Base-by-base conservation (phyloP, 2,113 vertebrate species). In the Esox niger region DNA sequence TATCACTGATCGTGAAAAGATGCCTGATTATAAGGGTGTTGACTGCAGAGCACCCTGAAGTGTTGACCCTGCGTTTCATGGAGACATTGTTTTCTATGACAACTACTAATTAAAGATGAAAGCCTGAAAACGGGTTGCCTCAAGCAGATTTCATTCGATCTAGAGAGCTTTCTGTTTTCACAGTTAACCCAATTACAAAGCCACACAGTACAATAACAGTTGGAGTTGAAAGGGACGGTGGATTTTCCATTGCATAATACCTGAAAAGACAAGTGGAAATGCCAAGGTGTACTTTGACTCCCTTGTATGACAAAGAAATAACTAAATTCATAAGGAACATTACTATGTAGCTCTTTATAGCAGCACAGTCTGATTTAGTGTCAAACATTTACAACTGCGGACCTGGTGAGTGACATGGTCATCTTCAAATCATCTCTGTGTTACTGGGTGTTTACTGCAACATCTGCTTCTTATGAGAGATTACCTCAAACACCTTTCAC, bases 11-110 rank as follows among this genome's bases (percentile, higher is more conserved):
- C 68, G 70, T 77, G 81, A 57, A 80, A n/a, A 73, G 69, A 56
- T 73, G 75, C 69, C 74, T 68, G 62, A 66, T 79, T n/a, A n/a
- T n/a, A n/a, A n/a, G n/a, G n/a, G 83, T 75, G 76, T 54, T 68
- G 54, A 33, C 70, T 38, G 55, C 70, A 59, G 25, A 49, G 54
- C 35, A 33, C 66, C 11, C 8, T 1, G 15, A 55, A 11, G 62
- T 35, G 76, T 69, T 26, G 66, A 85, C 72, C 77, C 49, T 60
- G 21, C 54, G 56, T 80, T 81, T 83, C 69, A 71, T 73, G 66
- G 72, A 68, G 64, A 64, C 64, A 33, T 38, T 64, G 64, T 69
- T 76, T 82, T 79, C 68, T 61, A 33, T 70, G 70, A 70, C 76
- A 65, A 21, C 23, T 62, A 43, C 35, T 77, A 81, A 82, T 79